These are phyloP conservation scores for Cataglyphis altisquamis DNA, from an alignment of 2,888 invertebrate species.

Conservation along the genomic window DNA sequence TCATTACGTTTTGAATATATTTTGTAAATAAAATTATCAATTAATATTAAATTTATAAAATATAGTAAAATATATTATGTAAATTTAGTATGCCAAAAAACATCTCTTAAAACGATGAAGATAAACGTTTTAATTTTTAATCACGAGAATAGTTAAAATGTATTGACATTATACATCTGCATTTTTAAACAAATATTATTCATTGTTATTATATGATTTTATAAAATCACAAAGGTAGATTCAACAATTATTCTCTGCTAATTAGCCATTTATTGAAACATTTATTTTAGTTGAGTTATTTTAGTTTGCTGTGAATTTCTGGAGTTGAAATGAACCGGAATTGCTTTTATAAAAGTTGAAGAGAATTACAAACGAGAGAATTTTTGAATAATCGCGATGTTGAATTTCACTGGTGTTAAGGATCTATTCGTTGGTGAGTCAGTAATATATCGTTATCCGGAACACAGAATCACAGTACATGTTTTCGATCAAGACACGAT, in stretches of 20 bases:
- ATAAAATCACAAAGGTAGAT: not conserved
- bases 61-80: not conserved
- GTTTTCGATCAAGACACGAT: slow-evolving; percentile 51
- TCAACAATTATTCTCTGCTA: not conserved
- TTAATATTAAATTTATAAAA: not conserved
- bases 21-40: not conserved
- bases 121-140: not conserved
- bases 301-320: not conserved
- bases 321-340: not conserved
- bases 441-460: slow-evolving; percentile 17
- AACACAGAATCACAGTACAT: slow-evolving; percentile 14
- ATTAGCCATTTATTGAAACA: not conserved
- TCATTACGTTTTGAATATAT: not conserved
- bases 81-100: not conserved
- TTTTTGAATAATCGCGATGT: slow-evolving; percentile 15
- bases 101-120: not conserved
- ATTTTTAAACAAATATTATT: not conserved
- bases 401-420: slow-evolving; percentile 34
- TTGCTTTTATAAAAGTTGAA: not conserved
- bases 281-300: not conserved
- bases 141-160: not conserved
- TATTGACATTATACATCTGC: not conserved
- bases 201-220: not conserved
- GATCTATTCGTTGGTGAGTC: not conserved
- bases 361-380: not conserved